phyloP scores from a whole-genome alignment of 2,888 invertebrate genomes.

The Sesamia inferens region DNA sequence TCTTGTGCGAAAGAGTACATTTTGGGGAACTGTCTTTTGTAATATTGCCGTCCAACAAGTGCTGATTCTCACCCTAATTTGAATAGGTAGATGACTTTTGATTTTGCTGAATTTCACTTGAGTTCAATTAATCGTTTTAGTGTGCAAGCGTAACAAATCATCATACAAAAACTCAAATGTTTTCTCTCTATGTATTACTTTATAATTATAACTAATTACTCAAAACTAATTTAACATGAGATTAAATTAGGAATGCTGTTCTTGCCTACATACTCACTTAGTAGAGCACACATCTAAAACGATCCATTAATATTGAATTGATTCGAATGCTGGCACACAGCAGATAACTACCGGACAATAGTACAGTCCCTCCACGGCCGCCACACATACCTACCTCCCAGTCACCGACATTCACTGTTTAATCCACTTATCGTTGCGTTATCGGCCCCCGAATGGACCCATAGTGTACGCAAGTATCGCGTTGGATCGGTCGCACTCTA shows the following conservation, averaged over 20 bases:
- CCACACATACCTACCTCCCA: slow-evolving; percentile 22
- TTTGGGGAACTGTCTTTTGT: too few species aligned
- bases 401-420: slow-evolving; percentile 50
- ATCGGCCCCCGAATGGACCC: slow-evolving; percentile 40
- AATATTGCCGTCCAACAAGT: too few species aligned
- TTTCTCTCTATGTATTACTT: not conserved
- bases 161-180: too few species aligned
- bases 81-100: too few species aligned
- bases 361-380: slow-evolving; percentile 7
- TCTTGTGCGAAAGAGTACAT: too few species aligned
- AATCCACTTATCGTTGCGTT: slow-evolving; percentile 58
- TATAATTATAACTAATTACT: not conserved
- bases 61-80: too few species aligned
- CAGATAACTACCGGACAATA: slow-evolving; percentile 40
- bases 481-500: slow-evolving; percentile 65
- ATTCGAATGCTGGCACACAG: slow-evolving; percentile 18
- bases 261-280: not conserved
- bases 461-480: slow-evolving; percentile 71
- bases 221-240: not conserved
- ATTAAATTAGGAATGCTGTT: not conserved
- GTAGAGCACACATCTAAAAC: slow-evolving; percentile 28
- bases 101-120: not conserved
- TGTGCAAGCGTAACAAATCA: too few species aligned
- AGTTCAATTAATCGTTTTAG: not conserved
- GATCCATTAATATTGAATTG: slow-evolving; percentile 43